These are phyloP conservation scores for Latrodectus hesperus DNA, from an alignment of 2,888 invertebrate species.

Conservation along the genomic window DNA sequence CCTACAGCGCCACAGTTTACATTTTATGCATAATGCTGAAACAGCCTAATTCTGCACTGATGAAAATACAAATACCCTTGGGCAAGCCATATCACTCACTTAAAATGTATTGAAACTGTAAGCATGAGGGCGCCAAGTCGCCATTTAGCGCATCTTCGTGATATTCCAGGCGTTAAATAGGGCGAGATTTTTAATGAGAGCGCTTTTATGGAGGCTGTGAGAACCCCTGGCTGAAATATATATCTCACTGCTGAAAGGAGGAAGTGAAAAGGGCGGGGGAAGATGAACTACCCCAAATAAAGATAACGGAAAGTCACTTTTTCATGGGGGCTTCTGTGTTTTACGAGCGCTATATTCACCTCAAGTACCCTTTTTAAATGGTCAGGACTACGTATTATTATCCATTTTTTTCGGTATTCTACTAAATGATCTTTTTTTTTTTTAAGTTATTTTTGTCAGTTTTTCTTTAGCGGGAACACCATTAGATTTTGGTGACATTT, in stretches of 20 bases:
- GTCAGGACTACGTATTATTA: conserved; percentile 4
- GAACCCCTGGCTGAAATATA: conserved; percentile 26
- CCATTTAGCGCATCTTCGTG: conserved; percentile 1
- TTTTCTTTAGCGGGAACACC: not conserved
- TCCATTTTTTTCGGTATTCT: not conserved
- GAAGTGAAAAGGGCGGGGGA: not conserved
- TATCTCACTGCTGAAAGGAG: conserved; percentile 29
- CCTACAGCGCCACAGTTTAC: too few relatives aligned
- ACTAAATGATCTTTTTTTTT: not conserved
- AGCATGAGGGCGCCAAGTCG: not conserved
- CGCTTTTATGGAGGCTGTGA: conserved; percentile 25
- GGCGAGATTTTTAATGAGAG: conserved; percentile 57
- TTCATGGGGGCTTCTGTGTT: conserved; percentile 22
- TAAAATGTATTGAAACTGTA: too few relatives aligned
- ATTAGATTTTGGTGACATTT: not conserved
- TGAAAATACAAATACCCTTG: too few relatives aligned
- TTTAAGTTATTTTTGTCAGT: conserved; percentile 25
- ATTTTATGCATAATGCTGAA: too few relatives aligned
- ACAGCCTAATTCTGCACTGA: too few relatives aligned
- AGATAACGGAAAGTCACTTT: conserved; percentile 37
- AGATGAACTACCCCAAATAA: conserved; percentile 46
- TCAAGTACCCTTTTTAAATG: conserved; percentile 41
- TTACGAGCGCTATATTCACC: conserved; percentile 47
- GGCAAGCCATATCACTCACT: too few relatives aligned
- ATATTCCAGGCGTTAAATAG: conserved; percentile 26